Conservation (phyloP, 2,113 vertebrate genomes). For the Natator depressus region DNA sequence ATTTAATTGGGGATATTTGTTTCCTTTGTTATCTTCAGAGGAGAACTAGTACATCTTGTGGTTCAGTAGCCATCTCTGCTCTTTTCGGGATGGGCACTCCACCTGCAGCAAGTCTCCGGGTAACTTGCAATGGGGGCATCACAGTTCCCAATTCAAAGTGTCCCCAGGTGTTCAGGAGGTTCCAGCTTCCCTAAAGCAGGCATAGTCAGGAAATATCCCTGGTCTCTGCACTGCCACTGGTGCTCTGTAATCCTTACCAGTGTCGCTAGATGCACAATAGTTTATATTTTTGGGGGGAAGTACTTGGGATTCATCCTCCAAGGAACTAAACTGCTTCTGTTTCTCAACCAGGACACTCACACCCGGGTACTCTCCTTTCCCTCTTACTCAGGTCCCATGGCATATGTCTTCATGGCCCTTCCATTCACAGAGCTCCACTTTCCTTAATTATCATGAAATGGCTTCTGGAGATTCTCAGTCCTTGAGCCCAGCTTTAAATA, state of each 20-base stretch:
- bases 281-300: neutral
- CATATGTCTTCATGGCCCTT: neutral
- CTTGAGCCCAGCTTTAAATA: neutral
- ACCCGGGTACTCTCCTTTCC: neutral
- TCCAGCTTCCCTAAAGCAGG: neutral
- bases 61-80: neutral
- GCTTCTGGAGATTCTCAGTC: rapidly evolving
- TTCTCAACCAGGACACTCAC: neutral
- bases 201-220: neutral
- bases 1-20: neutral
- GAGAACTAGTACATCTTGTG: neutral
- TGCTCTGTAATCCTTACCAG: neutral
- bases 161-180: neutral
- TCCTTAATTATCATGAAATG: neutral
- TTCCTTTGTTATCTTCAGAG: neutral
- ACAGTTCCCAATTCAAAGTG: neutral
- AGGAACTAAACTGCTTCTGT: neutral
- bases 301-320: neutral
- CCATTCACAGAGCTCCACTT: neutral
- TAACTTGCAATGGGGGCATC: neutral
- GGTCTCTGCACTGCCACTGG: neutral
- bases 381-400: neutral
- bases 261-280: neutral
- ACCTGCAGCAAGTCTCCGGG: neutral
- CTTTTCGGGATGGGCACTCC: neutral